phyloP scores from a whole-genome alignment of 2,888 invertebrate species.

The Anthophora plumipes region DNA sequence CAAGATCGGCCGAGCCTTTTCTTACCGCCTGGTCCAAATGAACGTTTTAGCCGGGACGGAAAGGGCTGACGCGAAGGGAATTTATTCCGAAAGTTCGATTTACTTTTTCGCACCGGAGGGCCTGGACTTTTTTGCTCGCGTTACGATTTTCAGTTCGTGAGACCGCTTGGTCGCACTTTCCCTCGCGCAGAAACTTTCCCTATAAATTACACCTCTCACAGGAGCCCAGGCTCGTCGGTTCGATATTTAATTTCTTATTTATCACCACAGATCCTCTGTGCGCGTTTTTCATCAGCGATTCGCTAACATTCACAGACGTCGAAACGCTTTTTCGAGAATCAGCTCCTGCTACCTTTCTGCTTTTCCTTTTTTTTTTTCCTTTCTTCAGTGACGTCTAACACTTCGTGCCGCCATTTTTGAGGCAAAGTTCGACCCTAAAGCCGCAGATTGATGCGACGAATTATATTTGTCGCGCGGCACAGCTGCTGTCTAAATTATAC shows the following conservation, averaged over 20 bases:
- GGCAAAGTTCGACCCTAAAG: constrained; percentile 73
- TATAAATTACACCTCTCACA: constrained; percentile 44
- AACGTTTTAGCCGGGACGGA: constrained; percentile 1
- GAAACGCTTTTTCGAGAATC: background rate
- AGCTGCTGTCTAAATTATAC: constrained; percentile 83
- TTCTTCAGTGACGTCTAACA: constrained; percentile 11
- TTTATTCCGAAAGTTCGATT: constrained; percentile 39
- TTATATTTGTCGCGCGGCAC: constrained; percentile 81
- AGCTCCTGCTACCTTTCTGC: too few species aligned
- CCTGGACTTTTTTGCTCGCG: background rate
- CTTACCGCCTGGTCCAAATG: constrained; percentile 8
- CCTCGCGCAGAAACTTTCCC: constrained; percentile 44
- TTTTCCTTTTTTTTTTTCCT: background rate
- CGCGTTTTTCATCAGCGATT: constrained; percentile 13
- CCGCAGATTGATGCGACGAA: constrained; percentile 83
- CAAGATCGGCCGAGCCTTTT: background rate
- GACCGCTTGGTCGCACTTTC: constrained; percentile 31
- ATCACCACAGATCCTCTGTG: constrained; percentile 33
- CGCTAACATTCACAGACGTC: constrained; percentile 37
- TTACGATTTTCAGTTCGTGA: constrained; percentile 28
- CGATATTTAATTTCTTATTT: constrained; percentile 59
- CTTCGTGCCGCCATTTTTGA: constrained; percentile 30
- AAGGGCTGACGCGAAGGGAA: constrained; percentile 8
- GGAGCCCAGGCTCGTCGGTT: background rate
- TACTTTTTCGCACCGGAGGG: constrained; percentile 13